Evolutionary conservation across 2,888 invertebrate genomes (phyloP).

Genomic region (Hofmannophila pseudospretella): DNA sequence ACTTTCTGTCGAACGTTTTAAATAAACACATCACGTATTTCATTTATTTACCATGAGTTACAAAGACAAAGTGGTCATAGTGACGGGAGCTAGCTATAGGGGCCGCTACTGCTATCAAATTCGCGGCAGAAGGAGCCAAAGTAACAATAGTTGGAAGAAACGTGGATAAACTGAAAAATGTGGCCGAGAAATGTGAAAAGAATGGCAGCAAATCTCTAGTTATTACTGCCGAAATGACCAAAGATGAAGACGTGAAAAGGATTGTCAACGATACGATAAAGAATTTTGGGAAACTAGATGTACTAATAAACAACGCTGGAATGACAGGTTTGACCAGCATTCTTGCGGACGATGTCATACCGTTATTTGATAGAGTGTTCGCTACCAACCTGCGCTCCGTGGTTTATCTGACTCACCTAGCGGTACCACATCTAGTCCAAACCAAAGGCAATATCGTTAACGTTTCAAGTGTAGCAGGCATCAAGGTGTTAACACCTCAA

Average conservation of each 20-base stretch:
- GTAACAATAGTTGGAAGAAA: slow-evolving; percentile 80
- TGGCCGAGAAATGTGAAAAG: slow-evolving; percentile 37
- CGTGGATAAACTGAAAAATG: slow-evolving; percentile 75
- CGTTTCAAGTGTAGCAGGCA: slow-evolving; percentile 15
- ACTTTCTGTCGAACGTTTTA: neutral
- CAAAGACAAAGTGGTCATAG: slow-evolving; percentile 36
- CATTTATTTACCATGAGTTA: slow-evolving; percentile 6
- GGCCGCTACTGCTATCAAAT: slow-evolving; percentile 75
- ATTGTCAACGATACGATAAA: slow-evolving; percentile 12
- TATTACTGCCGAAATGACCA: slow-evolving; percentile 15
- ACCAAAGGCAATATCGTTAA: slow-evolving; percentile 22
- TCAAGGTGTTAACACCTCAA: neutral
- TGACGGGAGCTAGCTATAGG: slow-evolving; percentile 81
- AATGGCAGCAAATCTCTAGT: slow-evolving; percentile 7
- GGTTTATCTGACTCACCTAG: slow-evolving; percentile 12
- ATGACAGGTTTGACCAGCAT: slow-evolving; percentile 2
- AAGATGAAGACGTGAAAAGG: slow-evolving; percentile 13
- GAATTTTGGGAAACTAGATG: slow-evolving; percentile 14
- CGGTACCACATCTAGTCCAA: slow-evolving; percentile 13
- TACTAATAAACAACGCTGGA: slow-evolving; percentile 19
- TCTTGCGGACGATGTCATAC: slow-evolving; percentile 6
- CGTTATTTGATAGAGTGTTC: slow-evolving; percentile 12
- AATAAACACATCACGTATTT: too few relatives aligned
- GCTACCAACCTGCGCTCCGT: slow-evolving; percentile 13
- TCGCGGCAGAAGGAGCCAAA: slow-evolving; percentile 76